phyloP scores from a whole-genome alignment of 2,888 invertebrate genomes.

The Xylophagus ater region DNA sequence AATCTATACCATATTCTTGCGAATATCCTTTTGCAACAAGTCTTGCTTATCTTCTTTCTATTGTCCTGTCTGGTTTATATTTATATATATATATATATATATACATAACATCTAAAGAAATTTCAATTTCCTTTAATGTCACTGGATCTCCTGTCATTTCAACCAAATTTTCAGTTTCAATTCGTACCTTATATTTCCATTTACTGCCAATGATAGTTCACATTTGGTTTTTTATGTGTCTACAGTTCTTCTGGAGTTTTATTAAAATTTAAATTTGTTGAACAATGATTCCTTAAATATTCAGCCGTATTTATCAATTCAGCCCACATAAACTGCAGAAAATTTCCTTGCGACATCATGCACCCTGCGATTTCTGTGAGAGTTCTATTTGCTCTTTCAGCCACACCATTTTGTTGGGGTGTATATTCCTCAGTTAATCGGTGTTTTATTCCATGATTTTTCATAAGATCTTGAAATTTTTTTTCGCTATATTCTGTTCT shows the following conservation, averaged over 20 bases:
- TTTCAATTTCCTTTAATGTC: no score
- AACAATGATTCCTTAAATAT: neutral
- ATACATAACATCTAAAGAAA: no score
- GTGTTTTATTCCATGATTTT: conserved; percentile 19
- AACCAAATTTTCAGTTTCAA: no score
- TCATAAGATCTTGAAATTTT: conserved; percentile 15
- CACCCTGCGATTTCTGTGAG: conserved; percentile 20
- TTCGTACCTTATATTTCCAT: no score
- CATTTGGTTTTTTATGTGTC: no score
- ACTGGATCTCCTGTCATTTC: no score
- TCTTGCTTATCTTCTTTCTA: neutral
- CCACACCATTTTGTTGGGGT: conserved; percentile 21
- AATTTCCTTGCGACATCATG: conserved; percentile 15
- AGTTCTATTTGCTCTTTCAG: conserved; percentile 19
- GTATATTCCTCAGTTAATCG: conserved; percentile 17
- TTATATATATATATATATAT: no score
- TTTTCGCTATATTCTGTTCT: conserved; percentile 19
- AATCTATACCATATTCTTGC: neutral
- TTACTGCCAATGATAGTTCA: no score
- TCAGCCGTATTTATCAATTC: conserved; percentile 21
- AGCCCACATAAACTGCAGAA: conserved; percentile 16
- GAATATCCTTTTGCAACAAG: neutral
- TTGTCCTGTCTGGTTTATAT: neutral
- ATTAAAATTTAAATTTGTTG: no score
- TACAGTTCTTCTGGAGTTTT: no score